Base-by-base conservation (phyloP, 2,113 vertebrate species). In the Castor canadensis region DNA sequence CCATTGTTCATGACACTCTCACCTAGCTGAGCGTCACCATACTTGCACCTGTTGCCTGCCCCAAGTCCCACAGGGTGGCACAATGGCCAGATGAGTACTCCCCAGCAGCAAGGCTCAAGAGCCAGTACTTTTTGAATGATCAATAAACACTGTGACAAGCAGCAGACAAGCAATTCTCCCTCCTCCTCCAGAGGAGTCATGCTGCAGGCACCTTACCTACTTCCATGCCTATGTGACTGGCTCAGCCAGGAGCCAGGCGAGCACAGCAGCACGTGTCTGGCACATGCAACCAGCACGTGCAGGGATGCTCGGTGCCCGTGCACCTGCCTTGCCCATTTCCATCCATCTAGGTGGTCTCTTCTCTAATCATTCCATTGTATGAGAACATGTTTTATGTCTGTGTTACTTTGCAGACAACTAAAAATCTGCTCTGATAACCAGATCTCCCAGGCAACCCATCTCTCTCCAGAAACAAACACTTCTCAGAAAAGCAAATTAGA, bases 401-500 rank as follows among this genome's bases (percentile, higher is more conserved):
- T 12, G 52, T 60, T 77, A 40, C 82, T 92, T 69, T 69, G 13
- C 52, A 94, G 69, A 93, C 89, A 81, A 62, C 76, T 84, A 54
- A 89, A 75, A 82, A 62, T 49, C 92, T 40, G 80, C 71, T 87
- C 87, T 62, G 40, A 91, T 87, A 76, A 69, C 30, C 26, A 0
- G 3, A 64, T 97, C 95, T 96, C 95, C 94, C 91, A 91, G 96
- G 93, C 93, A 96, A 97, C 93, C 64, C 92, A 82, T 56, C 54
- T 89, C 73, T 91, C 75, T 86, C 80, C 62, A 5, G 16, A 67
- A 67, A 82, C 64, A 16, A 19, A 85, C 52, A 38, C 45, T 93
- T 97, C 82, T 94, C 81, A 69, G 93, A 94, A 67, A 58, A 89
- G 54, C 35, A 96, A 32, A 81, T 71, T 83, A 73, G 73, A 96